Evolutionary conservation across 2,113 vertebrate species (phyloP).

Genomic region (Scomber colias): DNA sequence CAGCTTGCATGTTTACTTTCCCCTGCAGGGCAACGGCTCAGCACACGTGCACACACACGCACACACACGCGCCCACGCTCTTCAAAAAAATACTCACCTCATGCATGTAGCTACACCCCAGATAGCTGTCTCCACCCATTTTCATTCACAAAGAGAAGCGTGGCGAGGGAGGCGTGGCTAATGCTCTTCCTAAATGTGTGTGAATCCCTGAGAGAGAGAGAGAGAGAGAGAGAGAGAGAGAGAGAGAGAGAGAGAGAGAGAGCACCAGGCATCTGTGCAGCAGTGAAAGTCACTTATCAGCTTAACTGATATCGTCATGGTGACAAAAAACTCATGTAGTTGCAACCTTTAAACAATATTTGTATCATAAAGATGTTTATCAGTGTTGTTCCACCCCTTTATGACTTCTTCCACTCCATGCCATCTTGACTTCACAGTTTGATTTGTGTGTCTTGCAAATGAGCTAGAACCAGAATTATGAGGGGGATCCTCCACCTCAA

Average conservation of each 20-base stretch:
- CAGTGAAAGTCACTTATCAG: constrained; percentile 28
- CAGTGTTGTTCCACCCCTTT: too few species aligned
- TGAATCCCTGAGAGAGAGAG: constrained; percentile 62
- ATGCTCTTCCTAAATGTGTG: constrained; percentile 38
- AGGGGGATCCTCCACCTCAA: constrained; percentile 21
- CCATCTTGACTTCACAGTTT: constrained; percentile 39
- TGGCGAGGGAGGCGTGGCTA: constrained; percentile 51
- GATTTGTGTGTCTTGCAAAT: constrained; percentile 56
- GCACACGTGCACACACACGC: constrained; percentile 38
- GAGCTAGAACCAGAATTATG: constrained; percentile 41
- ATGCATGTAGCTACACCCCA: constrained; percentile 33
- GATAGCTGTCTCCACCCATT: constrained; percentile 52
- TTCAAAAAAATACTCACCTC: constrained; percentile 28
- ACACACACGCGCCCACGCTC: constrained; percentile 18
- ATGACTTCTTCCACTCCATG: neutral
- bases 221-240: constrained; percentile 42
- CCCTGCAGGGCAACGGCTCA: constrained; percentile 32
- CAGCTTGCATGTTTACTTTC: constrained; percentile 66
- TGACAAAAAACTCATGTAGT: neutral
- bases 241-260: constrained; percentile 50
- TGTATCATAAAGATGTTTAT: neutral
- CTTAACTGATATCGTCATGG: neutral
- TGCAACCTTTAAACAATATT: neutral
- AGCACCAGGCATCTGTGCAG: constrained; percentile 39
- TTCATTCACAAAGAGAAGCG: constrained; percentile 73